These are phyloP conservation scores for Dromaius novaehollandiae DNA, from an alignment of 2,113 vertebrate species.

Conservation along the genomic window DNA sequence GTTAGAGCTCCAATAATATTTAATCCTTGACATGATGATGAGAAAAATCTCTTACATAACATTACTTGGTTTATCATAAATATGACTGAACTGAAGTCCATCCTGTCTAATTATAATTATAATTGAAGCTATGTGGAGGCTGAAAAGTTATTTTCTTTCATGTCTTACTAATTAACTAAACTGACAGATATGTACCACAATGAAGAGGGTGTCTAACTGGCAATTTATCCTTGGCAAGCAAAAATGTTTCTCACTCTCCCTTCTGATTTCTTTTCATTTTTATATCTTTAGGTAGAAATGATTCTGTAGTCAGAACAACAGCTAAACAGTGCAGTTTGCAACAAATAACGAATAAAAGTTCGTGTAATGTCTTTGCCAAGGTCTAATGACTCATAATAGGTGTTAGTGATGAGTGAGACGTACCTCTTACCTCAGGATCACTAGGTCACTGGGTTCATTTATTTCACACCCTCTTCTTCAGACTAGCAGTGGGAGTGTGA, in stretches of 20 bases:
- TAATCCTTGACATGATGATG: neutral
- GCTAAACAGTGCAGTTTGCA: constrained; percentile 12
- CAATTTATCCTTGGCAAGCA: neutral
- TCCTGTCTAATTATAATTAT: neutral
- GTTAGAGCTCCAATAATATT: neutral
- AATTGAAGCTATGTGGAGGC: neutral
- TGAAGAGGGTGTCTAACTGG: neutral
- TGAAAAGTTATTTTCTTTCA: constrained; percentile 16
- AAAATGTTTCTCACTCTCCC: neutral
- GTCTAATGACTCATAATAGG: constrained; percentile 29
- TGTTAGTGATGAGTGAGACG: constrained; percentile 27
- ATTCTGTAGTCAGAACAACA: neutral
- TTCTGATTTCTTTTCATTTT: neutral
- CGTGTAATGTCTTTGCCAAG: neutral
- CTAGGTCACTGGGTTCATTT: neutral
- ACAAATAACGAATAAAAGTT: neutral
- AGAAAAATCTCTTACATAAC: neutral
- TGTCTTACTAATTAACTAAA: constrained; percentile 46
- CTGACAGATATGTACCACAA: neutral
- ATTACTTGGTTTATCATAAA: neutral
- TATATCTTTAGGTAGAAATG: neutral
- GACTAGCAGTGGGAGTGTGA: neutral
- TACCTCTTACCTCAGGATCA: neutral
- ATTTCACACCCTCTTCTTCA: constrained; percentile 1
- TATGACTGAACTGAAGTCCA: neutral